phyloP scores from a whole-genome alignment of 53 echinoderm and acorn worm genomes.

The Temnopleurus reevesii region DNA sequence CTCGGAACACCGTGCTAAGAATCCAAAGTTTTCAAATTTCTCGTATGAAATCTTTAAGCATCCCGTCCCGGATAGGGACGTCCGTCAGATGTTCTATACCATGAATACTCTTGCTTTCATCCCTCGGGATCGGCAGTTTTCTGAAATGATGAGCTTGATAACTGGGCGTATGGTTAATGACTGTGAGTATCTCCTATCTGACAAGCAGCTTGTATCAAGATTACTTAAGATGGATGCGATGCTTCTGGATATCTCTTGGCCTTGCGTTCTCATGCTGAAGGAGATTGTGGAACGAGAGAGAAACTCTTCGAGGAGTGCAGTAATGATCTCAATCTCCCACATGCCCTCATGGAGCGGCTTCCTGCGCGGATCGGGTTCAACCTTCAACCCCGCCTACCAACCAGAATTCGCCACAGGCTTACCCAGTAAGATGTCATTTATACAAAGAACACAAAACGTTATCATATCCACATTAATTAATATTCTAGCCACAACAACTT shows the following conservation, averaged over 20 bases:
- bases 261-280: constrained; percentile 11
- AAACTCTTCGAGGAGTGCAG: constrained; percentile 14
- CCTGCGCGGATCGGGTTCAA: neutral
- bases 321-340: constrained; percentile 31
- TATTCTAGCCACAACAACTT: neutral
- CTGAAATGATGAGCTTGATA: constrained; percentile 8
- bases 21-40: constrained; percentile 12
- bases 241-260: constrained; percentile 32
- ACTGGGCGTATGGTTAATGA: neutral
- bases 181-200: neutral
- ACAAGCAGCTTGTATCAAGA: neutral
- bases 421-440: constrained; percentile 59
- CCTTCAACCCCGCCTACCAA: constrained; percentile 54
- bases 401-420: constrained; percentile 64
- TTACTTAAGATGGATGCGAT: neutral
- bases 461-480: neutral
- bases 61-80: neutral
- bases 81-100: constrained; percentile 12
- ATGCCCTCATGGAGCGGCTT: constrained; percentile 56
- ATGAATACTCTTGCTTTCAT: constrained; percentile 23
- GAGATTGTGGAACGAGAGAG: neutral
- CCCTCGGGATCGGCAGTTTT: neutral
- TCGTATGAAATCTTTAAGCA: constrained; percentile 40
- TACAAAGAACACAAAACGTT: constrained; percentile 54
- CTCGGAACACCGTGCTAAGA: neutral